Percentiles rank a stretch among this genome's conserved stretches.
Evolutionary conservation across 2,888 invertebrate genomes (phyloP).

Genomic region (Strigamia maritima): DNA sequence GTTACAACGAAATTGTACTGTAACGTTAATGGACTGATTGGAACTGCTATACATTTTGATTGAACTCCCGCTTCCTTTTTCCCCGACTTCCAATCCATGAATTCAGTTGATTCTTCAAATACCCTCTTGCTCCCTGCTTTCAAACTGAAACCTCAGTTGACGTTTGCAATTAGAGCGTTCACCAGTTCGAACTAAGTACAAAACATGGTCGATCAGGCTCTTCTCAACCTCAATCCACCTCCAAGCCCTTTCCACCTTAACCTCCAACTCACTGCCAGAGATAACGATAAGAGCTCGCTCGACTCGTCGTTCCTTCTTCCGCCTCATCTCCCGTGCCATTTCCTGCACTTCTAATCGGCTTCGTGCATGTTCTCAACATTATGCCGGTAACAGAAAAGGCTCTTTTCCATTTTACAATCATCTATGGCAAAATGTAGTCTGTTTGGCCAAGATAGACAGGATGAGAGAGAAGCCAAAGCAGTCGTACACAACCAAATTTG

Average conservation of each 20-base stretch:
- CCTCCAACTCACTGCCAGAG: not conserved
- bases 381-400: not conserved
- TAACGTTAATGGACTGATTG: no score
- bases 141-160: not conserved
- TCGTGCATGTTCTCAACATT: not conserved
- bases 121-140: not conserved
- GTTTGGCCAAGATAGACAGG: not conserved
- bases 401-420: not conserved
- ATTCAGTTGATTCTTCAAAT: not conserved
- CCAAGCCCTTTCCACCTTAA: not conserved
- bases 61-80: no score
- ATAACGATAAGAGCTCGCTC: not conserved
- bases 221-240: not conserved
- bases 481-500: not conserved
- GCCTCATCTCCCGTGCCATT: not conserved
- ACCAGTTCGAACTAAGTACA: not conserved
- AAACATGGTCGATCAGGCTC: not conserved
- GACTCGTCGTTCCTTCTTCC: not conserved
- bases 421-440: not conserved
- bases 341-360: not conserved
- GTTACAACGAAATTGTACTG: no score
- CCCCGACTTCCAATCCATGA: no score
- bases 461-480: not conserved
- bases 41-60: no score
- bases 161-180: not conserved